Evolutionary conservation across 2,888 invertebrate species (phyloP), one percentile per base, ranked within the genome.

Genomic region (Maniola hyperantus): DNA sequence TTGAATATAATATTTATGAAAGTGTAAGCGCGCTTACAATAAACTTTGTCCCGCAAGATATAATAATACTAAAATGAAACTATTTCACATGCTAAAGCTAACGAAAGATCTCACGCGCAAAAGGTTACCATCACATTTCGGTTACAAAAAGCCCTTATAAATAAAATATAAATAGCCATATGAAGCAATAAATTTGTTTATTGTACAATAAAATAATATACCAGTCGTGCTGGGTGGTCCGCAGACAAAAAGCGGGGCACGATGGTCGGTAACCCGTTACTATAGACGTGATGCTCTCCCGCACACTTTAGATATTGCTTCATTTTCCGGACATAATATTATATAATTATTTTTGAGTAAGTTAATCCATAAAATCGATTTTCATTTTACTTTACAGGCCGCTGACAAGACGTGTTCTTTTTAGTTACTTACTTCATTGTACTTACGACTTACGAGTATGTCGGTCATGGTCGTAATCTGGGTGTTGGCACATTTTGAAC

Each of bases 151-250:
- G 77, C 84, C 83, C 85, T 89, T 87, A 89, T 87, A 89, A 91
- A 91, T 89, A 90, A 89, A 89, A 87, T 85, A 89, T 86, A 89
- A 89, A 91, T 86, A 91, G 84, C 84, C 90, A 87, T 91, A 88
- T 90, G 87, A 85, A 86, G 91, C 86, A 89, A 91, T 91, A 91
- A 92, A 92, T 91, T 89, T 89, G 87, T 92, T 92, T 91, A 91
- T 91, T 86, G 89, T 90, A 90, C 87, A 91, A 91, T 91, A 92
- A 92, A 91, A 91, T 91, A 90, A 91, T 91, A 86, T 86, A 84
- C 86, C 85, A 82, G 83, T 80, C 90, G 83, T 83, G 84, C 78
- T 92, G 92, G 92, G 92, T 91, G 92, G 92, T 91, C 92, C 81
- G 73, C 76, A 80, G 76, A 86, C 85, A 87, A 88, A 88, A 87